Evolutionary conservation across 2,888 invertebrate genomes (phyloP).

Genomic region (Leucophenga maculata): DNA sequence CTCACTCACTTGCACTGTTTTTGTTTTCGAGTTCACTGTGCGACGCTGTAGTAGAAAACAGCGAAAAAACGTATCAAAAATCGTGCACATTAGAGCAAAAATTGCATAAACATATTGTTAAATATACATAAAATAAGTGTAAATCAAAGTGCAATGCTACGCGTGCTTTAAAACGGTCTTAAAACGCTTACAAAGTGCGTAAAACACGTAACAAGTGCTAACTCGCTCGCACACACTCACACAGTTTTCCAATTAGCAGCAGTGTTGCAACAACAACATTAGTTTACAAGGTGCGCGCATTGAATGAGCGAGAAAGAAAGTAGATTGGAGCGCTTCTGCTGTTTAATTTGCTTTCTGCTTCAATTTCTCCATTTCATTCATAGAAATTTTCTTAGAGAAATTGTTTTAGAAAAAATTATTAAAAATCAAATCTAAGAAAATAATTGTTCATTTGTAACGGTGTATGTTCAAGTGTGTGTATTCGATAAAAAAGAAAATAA

Average conservation of each 20-base stretch:
- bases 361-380: conserved; percentile 36
- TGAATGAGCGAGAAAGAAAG: conserved; percentile 22
- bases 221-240: background rate
- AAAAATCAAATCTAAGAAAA: background rate
- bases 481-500: background rate
- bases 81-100: too few species aligned
- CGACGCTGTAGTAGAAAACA: too few species aligned
- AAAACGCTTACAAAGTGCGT: conserved; percentile 58
- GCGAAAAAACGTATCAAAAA: too few species aligned
- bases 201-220: background rate
- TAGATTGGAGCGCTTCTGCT: conserved; percentile 48
- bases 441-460: background rate
- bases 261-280: conserved; percentile 43
- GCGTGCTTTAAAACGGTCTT: conserved; percentile 51
- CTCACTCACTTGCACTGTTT: too few species aligned
- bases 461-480: background rate
- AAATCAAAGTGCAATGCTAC: conserved; percentile 40
- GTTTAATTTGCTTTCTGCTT: conserved; percentile 31
- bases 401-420: background rate
- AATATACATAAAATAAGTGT: too few species aligned
- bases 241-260: too few species aligned
- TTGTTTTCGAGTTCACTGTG: too few species aligned
- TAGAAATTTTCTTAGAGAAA: background rate
- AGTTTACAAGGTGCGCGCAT: conserved; percentile 54
- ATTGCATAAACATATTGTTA: too few species aligned